These are phyloP conservation scores for Neogale vison DNA, from an alignment of 2,113 vertebrate species.

Conservation along the genomic window DNA sequence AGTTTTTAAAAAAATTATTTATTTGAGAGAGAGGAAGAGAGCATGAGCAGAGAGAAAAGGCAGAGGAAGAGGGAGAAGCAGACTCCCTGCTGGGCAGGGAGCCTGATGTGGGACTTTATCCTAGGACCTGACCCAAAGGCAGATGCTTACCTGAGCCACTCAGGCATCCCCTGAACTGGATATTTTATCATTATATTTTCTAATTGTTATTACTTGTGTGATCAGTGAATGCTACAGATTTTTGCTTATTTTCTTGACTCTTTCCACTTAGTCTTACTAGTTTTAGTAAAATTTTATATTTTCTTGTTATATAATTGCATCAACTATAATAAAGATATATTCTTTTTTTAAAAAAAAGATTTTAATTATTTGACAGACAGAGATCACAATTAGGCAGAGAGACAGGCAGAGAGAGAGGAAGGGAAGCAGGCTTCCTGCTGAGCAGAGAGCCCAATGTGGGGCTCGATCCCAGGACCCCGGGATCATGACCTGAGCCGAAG, in stretches of 20 bases:
- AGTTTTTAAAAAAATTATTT: background rate
- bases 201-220: conserved; percentile 9
- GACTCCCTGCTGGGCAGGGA: background rate
- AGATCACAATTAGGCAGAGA: too few relatives aligned
- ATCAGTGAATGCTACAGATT: conserved; percentile 4
- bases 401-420: too few relatives aligned
- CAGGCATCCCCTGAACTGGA: background rate
- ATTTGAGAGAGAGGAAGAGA: background rate
- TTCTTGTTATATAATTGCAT: background rate
- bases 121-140: background rate
- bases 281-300: background rate
- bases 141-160: background rate
- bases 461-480: too few relatives aligned
- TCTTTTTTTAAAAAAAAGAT: background rate
- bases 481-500: too few relatives aligned
- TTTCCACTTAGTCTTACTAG: background rate
- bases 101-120: background rate
- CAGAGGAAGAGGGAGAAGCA: background rate
- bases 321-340: background rate
- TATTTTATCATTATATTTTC: conserved; percentile 43
- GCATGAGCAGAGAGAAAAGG: background rate
- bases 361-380: too few relatives aligned
- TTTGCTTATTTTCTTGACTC: conserved; percentile 24
- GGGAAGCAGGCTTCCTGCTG: too few relatives aligned
- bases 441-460: too few relatives aligned